Percentiles rank a stretch among this genome's conserved stretches.
Conservation (phyloP, 2,797 vertebrate genomes). For the Aquila chrysaetos region DNA sequence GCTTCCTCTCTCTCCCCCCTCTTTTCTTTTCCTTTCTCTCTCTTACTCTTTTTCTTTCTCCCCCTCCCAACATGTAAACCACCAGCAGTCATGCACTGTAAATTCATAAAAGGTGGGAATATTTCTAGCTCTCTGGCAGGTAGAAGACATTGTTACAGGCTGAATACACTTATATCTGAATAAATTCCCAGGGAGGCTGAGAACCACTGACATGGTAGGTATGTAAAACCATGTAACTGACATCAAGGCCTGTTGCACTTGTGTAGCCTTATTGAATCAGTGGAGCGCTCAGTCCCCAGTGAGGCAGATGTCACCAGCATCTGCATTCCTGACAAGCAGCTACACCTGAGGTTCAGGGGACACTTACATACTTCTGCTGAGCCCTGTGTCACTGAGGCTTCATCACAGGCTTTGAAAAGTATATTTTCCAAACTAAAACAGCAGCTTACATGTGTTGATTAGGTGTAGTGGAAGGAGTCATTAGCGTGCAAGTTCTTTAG, state of each 20-base stretch:
- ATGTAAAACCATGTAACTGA: constrained; percentile 74
- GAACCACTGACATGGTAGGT: constrained; percentile 69
- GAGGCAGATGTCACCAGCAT: constrained; percentile 60
- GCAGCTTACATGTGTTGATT: not conserved
- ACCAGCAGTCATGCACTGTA: constrained; percentile 28
- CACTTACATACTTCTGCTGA: constrained; percentile 15
- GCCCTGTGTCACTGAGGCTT: constrained; percentile 6
- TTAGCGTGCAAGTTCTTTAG: not conserved
- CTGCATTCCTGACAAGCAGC: constrained; percentile 63
- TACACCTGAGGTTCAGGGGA: constrained; percentile 64
- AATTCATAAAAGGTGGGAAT: constrained; percentile 30
- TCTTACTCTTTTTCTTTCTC: not conserved
- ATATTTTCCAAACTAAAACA: constrained; percentile 54
- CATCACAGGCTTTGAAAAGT: constrained; percentile 34
- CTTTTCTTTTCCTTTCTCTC: not conserved
- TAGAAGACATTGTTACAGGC: constrained; percentile 67
- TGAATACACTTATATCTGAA: constrained; percentile 63
- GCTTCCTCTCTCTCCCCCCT: not conserved
- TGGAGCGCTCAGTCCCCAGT: constrained; percentile 64
- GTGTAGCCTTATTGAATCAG: constrained; percentile 74
- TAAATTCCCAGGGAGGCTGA: constrained; percentile 69
- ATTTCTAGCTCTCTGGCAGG: constrained; percentile 55
- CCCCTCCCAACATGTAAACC: not conserved
- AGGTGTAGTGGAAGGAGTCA: not conserved
- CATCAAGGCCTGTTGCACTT: constrained; percentile 72